A percentile compares a stretch with the other conserved stretches of the same genome.
Conservation (phyloP, 2,113 vertebrate genomes). For the Macaca fascicularis region DNA sequence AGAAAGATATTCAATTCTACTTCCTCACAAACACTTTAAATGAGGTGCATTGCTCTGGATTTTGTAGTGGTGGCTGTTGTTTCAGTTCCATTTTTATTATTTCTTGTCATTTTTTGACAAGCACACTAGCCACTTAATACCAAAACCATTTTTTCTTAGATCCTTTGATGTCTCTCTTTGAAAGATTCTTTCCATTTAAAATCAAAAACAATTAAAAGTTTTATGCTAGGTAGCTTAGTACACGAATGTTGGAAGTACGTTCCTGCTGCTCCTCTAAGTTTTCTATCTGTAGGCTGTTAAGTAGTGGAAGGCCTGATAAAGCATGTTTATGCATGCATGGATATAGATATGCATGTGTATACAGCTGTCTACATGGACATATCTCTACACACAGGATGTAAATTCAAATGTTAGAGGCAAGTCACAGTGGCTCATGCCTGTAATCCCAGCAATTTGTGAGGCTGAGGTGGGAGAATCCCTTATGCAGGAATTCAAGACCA, state of each 20-base stretch:
- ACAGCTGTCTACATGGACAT: neutral
- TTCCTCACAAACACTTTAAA: neutral
- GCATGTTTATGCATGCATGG: neutral
- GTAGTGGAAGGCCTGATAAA: neutral
- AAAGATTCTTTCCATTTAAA: slow-evolving; percentile 42
- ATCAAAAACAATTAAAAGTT: neutral
- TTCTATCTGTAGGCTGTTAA: neutral
- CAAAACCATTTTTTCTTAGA: neutral
- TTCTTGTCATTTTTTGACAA: neutral
- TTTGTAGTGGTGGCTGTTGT: neutral
- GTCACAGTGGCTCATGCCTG: too few relatives aligned
- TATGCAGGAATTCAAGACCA: too few relatives aligned
- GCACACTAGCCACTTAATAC: neutral
- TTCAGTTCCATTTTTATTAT: neutral
- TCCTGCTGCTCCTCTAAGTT: neutral
- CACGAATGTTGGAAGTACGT: neutral
- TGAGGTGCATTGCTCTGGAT: neutral
- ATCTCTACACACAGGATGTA: neutral
- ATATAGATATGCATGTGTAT: neutral
- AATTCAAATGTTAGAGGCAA: neutral
- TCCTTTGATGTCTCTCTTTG: neutral
- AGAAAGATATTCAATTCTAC: neutral
- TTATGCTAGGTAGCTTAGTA: neutral
- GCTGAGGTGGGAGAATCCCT: too few relatives aligned
- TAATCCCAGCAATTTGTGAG: too few relatives aligned